Conservation (phyloP, 2,797 vertebrate species). For the Lacerta agilis region DNA sequence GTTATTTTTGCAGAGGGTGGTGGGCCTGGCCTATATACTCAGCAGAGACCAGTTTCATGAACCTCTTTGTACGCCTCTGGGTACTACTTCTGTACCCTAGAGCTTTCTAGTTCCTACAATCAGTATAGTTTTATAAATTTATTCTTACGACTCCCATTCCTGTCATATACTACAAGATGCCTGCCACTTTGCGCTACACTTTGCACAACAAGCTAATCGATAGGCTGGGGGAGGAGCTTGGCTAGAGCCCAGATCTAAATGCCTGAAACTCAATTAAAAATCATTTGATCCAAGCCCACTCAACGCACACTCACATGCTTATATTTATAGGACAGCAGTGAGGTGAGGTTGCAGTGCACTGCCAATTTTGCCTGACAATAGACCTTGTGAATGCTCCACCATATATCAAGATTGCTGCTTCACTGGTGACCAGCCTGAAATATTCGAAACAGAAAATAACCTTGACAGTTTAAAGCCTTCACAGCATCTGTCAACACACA, state of each 20-base stretch:
- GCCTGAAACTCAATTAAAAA: neutral
- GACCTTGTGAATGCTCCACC: neutral
- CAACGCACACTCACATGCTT: neutral
- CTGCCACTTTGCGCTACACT: neutral
- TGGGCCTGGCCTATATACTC: too few species aligned
- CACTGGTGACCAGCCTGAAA: neutral
- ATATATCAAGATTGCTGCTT: neutral
- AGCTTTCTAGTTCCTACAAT: neutral
- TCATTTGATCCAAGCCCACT: neutral
- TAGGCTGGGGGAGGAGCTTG: neutral
- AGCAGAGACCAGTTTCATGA: too few species aligned
- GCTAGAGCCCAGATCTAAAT: neutral
- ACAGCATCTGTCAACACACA: neutral
- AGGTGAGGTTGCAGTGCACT: neutral
- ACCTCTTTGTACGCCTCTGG: neutral
- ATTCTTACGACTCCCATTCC: too few species aligned
- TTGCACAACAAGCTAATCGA: neutral
- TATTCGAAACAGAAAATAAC: neutral
- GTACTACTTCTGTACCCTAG: neutral
- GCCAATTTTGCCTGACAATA: neutral
- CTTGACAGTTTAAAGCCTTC: neutral
- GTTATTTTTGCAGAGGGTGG: too few species aligned
- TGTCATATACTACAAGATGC: neutral
- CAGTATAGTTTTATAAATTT: neutral
- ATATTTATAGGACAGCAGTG: neutral